Evolutionary conservation across 2,888 invertebrate species (phyloP).

Genomic region (Temnothorax rugatulus): DNA sequence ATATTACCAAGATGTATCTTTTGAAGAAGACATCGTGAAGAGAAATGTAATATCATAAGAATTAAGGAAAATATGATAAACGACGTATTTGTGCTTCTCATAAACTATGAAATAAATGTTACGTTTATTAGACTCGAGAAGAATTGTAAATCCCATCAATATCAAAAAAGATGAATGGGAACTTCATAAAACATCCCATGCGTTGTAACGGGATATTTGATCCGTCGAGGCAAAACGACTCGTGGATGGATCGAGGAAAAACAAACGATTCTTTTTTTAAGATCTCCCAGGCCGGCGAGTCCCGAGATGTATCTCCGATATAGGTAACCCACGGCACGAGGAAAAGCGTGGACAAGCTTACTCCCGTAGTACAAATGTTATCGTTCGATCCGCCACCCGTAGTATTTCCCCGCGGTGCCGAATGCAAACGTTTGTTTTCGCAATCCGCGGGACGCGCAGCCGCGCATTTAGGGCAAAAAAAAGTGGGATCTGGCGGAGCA

Average conservation of each 20-base stretch:
- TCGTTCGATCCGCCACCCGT: slow-evolving; percentile 50
- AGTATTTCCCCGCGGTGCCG: slow-evolving; percentile 49
- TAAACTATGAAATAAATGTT: background rate
- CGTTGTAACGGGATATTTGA: slow-evolving; percentile 41
- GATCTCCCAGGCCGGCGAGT: slow-evolving; percentile 21
- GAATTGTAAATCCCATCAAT: slow-evolving; percentile 12
- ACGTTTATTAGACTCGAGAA: slow-evolving; percentile 3
- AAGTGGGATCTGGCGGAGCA: slow-evolving; percentile 44
- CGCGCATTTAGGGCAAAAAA: slow-evolving; percentile 55
- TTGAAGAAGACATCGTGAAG: background rate
- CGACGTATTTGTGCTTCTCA: too few species aligned
- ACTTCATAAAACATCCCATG: slow-evolving; percentile 37
- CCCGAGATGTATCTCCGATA: slow-evolving; percentile 32
- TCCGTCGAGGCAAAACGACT: slow-evolving; percentile 23
- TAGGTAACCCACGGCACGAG: background rate
- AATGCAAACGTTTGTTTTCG: slow-evolving; percentile 65
- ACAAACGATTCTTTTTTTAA: slow-evolving; percentile 60
- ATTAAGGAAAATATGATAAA: background rate
- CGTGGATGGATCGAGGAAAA: slow-evolving; percentile 28
- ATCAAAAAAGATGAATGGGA: slow-evolving; percentile 35
- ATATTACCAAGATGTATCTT: slow-evolving; percentile 36
- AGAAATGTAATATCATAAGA: background rate
- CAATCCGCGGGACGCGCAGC: slow-evolving; percentile 40
- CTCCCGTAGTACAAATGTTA: slow-evolving; percentile 63
- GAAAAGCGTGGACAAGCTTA: slow-evolving; percentile 42